Percentiles rank a stretch among this genome's conserved stretches.
Conservation (phyloP, 1,140 invertebrate species). For the Triops cancriformis region DNA sequence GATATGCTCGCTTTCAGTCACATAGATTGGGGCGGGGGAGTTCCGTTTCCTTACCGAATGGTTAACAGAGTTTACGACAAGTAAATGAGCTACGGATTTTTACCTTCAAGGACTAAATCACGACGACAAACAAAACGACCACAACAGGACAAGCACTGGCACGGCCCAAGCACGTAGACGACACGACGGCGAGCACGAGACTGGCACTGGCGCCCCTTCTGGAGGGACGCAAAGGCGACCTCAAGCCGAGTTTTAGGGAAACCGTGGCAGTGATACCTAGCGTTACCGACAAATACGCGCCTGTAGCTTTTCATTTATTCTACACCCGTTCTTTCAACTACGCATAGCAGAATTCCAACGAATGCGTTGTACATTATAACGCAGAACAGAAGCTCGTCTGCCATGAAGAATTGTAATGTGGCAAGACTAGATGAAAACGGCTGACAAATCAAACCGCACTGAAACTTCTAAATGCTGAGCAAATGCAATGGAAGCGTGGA, state of each 20-base stretch:
- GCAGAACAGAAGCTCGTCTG: too few species aligned
- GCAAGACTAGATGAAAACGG: too few species aligned
- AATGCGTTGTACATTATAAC: too few species aligned
- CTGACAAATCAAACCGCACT: too few species aligned
- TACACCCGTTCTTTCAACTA: background rate
- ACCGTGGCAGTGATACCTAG: background rate
- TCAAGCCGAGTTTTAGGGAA: background rate
- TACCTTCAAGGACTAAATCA: conserved; percentile 5
- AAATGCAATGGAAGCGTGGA: too few species aligned
- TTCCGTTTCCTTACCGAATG: too few species aligned
- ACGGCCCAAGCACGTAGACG: conserved; percentile 11
- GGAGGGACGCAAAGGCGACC: background rate
- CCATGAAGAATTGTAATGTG: too few species aligned
- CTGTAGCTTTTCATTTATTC: background rate
- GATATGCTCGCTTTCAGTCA: too few species aligned
- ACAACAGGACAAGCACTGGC: background rate
- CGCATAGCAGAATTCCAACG: background rate
- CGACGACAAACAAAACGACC: conserved; percentile 13
- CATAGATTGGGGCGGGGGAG: too few species aligned
- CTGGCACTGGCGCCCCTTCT: conserved; percentile 8
- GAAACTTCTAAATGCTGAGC: too few species aligned
- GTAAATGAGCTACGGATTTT: background rate
- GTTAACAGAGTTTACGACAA: background rate
- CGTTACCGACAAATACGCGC: background rate
- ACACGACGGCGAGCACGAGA: conserved; percentile 11